These are phyloP conservation scores for Monomorium pharaonis DNA, from an alignment of 1,140 invertebrate species.

Conservation along the genomic window DNA sequence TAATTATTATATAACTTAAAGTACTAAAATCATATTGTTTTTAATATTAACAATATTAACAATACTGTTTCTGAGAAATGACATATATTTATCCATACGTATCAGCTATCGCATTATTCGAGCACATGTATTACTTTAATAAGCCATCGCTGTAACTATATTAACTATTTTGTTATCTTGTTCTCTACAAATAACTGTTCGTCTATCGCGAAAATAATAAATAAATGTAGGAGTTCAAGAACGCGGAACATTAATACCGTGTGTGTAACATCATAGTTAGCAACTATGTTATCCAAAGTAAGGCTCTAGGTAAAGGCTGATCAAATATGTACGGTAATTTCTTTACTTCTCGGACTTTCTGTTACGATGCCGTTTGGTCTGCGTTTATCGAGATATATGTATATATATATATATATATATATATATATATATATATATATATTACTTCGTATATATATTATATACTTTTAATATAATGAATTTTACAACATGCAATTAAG, in stretches of 20 bases:
- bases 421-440: not conserved
- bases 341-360: not conserved
- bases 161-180: not conserved
- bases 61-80: not conserved
- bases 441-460: too few relatives aligned
- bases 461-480: too few relatives aligned
- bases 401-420: not conserved
- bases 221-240: slow-evolving; percentile 38
- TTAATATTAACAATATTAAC: not conserved
- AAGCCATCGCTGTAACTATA: not conserved
- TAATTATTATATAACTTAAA: too few relatives aligned
- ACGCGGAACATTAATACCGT: not conserved
- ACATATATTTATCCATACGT: not conserved
- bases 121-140: not conserved
- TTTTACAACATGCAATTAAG: too few relatives aligned
- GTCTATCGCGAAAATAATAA: not conserved
- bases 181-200: not conserved
- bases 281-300: not conserved
- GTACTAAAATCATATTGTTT: not conserved
- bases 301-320: not conserved
- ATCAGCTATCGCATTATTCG: not conserved
- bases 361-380: not conserved
- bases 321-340: slow-evolving; percentile 49
- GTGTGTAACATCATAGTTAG: not conserved
- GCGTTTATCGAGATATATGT: too few relatives aligned